Conservation (phyloP, 2,113 vertebrate genomes). For the Maylandia zebra region DNA sequence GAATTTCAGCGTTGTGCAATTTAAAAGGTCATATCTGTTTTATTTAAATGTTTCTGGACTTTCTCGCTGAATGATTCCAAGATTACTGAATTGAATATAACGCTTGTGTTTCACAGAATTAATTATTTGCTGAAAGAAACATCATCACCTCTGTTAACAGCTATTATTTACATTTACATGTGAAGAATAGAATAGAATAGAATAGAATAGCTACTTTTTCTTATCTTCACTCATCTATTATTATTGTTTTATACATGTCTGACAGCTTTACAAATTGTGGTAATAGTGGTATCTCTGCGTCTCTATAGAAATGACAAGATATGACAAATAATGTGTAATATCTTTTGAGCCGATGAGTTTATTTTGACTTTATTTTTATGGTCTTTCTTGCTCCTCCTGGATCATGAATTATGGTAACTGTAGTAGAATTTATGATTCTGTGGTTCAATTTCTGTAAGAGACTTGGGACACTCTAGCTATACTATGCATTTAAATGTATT, state of each 20-base stretch:
- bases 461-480: neutral
- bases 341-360: neutral
- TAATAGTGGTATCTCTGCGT: neutral
- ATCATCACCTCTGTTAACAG: neutral
- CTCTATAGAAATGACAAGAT: neutral
- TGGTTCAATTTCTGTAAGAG: too few species aligned
- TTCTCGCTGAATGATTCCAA: neutral
- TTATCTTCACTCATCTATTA: neutral
- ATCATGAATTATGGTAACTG: neutral
- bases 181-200: neutral
- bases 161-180: neutral
- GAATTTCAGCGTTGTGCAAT: neutral
- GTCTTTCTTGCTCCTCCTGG: neutral
- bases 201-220: neutral
- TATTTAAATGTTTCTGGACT: accelerated
- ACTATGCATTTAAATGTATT: neutral
- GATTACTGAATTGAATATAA: neutral
- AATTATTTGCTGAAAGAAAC: neutral
- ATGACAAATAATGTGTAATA: neutral
- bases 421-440: neutral
- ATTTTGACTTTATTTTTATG: neutral
- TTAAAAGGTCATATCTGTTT: neutral
- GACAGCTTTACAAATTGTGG: neutral
- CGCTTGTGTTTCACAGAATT: neutral
- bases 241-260: neutral